These are phyloP conservation scores for Phaetusa simplex DNA, from an alignment of 2,113 vertebrate species.

Conservation along the genomic window DNA sequence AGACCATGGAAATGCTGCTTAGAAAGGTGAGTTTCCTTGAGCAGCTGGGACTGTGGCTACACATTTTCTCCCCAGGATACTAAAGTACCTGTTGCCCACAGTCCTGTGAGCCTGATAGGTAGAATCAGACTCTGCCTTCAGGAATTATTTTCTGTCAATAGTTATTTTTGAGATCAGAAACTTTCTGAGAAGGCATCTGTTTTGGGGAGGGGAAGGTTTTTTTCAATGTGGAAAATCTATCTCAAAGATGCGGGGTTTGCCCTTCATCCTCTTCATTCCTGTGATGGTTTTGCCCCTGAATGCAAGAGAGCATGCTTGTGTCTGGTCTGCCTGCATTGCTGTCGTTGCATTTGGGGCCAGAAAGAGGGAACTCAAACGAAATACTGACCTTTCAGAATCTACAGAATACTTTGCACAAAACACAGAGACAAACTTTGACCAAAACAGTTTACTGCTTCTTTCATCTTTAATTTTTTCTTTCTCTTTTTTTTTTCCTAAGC, in stretches of 20 bases:
- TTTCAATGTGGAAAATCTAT: not conserved
- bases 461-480: not conserved
- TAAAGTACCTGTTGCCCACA: not conserved
- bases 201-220: not conserved
- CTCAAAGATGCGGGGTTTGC: not conserved
- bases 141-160: not conserved
- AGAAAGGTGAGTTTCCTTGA: not conserved
- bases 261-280: not conserved
- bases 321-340: not conserved
- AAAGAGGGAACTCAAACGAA: not conserved
- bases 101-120: not conserved
- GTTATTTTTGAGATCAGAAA: not conserved
- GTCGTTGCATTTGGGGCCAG: not conserved
- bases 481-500: not conserved
- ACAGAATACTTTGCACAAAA: constrained; percentile 12
- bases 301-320: not conserved
- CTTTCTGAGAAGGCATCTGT: not conserved
- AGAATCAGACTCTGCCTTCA: not conserved
- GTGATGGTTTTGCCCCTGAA: not conserved
- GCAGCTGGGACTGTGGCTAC: not conserved
- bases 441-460: constrained; percentile 16
- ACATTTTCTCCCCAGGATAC: not conserved
- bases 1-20: not conserved
- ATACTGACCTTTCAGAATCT: not conserved
- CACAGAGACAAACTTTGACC: not conserved